Evolutionary conservation across 1,140 invertebrate species (phyloP).

Genomic region (Aphaenogaster floridana): DNA sequence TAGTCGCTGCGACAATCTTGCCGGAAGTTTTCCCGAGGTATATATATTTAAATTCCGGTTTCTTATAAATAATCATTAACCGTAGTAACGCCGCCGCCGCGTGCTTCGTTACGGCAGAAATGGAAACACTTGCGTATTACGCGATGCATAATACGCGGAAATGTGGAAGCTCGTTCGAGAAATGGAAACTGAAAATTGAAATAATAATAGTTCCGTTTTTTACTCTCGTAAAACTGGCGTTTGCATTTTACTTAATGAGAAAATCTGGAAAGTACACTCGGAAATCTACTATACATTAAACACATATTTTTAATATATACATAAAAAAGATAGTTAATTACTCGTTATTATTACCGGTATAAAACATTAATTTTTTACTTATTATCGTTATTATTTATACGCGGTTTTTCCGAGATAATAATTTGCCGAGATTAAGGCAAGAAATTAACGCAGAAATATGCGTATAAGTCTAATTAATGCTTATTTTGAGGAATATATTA

Average conservation of each 20-base stretch:
- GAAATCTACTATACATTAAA: neutral
- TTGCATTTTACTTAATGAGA: conserved; percentile 19
- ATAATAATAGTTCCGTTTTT: conserved; percentile 22
- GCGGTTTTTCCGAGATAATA: neutral
- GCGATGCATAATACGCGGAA: conserved; percentile 10
- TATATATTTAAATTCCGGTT: neutral
- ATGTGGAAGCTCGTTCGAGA: conserved; percentile 41
- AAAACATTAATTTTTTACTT: conserved; percentile 3
- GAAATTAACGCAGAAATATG: neutral
- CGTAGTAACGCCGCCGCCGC: neutral
- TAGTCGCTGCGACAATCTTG: neutral
- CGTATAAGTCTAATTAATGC: conserved; percentile 16
- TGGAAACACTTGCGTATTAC: neutral
- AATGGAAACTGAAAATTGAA: conserved; percentile 34
- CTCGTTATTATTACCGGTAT: neutral
- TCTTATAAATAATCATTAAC: conserved; percentile 40
- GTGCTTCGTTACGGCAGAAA: neutral
- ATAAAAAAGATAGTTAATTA: conserved; percentile 1
- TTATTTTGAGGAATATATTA: conserved; percentile 56
- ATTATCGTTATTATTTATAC: neutral
- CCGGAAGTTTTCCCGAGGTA: neutral
- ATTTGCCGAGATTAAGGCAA: neutral
- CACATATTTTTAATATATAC: neutral
- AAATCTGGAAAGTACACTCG: neutral
- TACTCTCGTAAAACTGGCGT: neutral